Percentiles rank a stretch among this genome's conserved stretches.
phyloP scores from a whole-genome alignment of 2,113 vertebrate genomes.

The Hyla sarda region DNA sequence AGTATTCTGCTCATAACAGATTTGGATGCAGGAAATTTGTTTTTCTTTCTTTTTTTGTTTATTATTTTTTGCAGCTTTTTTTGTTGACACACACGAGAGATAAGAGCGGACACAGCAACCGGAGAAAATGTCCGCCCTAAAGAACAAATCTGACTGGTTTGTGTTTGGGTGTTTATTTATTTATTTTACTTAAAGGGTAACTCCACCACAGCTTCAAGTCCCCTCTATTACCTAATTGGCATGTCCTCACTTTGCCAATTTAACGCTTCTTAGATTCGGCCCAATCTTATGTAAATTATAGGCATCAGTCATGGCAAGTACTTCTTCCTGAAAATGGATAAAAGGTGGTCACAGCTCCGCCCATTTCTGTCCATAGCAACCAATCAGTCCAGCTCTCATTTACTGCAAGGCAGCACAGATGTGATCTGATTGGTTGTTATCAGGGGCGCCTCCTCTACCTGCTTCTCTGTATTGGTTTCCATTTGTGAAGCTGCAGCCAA shows the following conservation, averaged over 20 bases:
- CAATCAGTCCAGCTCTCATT: too few relatives aligned
- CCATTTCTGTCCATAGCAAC: too few relatives aligned
- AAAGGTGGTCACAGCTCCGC: too few relatives aligned
- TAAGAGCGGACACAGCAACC: neutral
- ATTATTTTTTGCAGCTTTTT: neutral
- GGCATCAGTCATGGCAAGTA: too few relatives aligned
- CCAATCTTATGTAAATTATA: neutral
- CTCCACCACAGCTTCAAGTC: neutral
- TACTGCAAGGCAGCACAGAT: too few relatives aligned
- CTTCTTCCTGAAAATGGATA: too few relatives aligned
- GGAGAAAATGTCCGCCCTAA: neutral
- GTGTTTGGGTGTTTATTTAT: too few relatives aligned
- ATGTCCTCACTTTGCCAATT: neutral
- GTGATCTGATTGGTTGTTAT: neutral
- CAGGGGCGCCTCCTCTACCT: too few relatives aligned
- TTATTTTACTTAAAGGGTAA: neutral
- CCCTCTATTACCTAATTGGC: neutral
- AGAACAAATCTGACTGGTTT: too few relatives aligned
- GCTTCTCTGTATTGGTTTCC: too few relatives aligned
- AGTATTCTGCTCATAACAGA: neutral
- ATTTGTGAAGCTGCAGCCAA: too few relatives aligned
- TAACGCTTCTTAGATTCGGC: neutral
- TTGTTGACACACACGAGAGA: neutral
- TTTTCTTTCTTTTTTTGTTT: neutral
- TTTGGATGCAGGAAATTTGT: conserved; percentile 17